A percentile compares a stretch with the other conserved stretches of the same genome.
phyloP scores from a whole-genome alignment of 2,797 vertebrate genomes.

The Acrocephalus scirpaceus region DNA sequence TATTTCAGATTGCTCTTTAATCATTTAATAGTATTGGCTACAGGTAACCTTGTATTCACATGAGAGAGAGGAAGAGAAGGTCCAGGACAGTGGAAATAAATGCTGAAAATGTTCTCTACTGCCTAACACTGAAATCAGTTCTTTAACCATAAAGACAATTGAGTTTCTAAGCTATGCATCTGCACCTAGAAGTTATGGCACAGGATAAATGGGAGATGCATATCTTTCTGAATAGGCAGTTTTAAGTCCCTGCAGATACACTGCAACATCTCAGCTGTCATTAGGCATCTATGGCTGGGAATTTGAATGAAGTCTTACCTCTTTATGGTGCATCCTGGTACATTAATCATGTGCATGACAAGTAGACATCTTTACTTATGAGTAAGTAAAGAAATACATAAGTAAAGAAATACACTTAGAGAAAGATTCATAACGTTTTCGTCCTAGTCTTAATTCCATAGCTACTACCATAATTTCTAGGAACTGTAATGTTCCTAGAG shows the following conservation, averaged over 20 bases:
- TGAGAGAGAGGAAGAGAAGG: background rate
- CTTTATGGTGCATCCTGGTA: background rate
- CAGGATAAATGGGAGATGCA: rapidly evolving
- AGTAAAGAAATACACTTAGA: background rate
- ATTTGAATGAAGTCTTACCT: background rate
- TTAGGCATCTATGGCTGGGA: background rate
- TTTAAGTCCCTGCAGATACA: background rate
- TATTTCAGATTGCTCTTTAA: background rate
- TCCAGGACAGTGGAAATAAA: background rate
- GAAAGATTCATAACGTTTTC: background rate
- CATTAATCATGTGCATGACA: rapidly evolving
- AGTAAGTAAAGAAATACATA: too few relatives aligned
- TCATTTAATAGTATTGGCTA: background rate
- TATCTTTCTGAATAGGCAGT: background rate
- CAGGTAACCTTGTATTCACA: background rate
- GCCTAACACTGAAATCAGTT: background rate
- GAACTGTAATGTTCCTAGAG: background rate
- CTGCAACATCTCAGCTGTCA: background rate
- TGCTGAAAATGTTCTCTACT: background rate
- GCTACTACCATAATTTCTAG: background rate
- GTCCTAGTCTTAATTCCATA: background rate
- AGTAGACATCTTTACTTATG: background rate
- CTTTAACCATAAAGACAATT: background rate
- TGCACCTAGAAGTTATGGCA: background rate
- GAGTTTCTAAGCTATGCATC: background rate